Base-by-base conservation (phyloP, 2,797 vertebrate species). In the Betta splendens region DNA sequence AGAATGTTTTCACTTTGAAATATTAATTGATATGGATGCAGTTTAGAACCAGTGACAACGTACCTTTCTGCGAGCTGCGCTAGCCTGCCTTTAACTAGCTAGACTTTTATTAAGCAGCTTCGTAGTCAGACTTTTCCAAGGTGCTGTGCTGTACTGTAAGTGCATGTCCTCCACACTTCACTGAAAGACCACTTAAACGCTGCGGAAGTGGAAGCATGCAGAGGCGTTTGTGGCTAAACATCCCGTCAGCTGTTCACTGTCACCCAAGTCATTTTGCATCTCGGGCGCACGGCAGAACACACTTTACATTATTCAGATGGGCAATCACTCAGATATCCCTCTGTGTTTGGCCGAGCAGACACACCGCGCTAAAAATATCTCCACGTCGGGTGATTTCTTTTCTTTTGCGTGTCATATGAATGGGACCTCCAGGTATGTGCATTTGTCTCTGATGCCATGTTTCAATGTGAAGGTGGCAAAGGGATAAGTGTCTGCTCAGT, bases 281-380 rank as follows among this genome's bases (percentile, higher is more conserved):
- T 72, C 18, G 48, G 66, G 69, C 69, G 57, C 44, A 33, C 60
- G 58, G 72, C 61, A 78, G 83, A 86, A 86, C 79, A 81, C 68
- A 77, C 59, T 87, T 83, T 92, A 86, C 84, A 92, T 91, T 91
- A 93, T 92, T 93, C 87, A 91, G 88, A 85, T 84, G 81, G 75
- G 77, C 85, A 87, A 90, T 92, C 86, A 77, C 71, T 92, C 88
- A 86, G 85, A 88, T 83, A 89, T 84, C 81, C 81, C 79, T 70
- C 57, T 70, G 83, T 89, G 85, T 89, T 84, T 63, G 74, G 75
- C 64, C 59, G 63, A 55, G 76, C 69, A 54, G 62, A 80, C 66
- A 64, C 74, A 59, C 32, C 7, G 59, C 23, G 77, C 85, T 88
- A 90, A 90, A 90, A 87, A 89, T 89, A 91, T 82, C 67, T 33